phyloP scores from a whole-genome alignment of 1,140 invertebrate species.

The Chrysoperla carnea region DNA sequence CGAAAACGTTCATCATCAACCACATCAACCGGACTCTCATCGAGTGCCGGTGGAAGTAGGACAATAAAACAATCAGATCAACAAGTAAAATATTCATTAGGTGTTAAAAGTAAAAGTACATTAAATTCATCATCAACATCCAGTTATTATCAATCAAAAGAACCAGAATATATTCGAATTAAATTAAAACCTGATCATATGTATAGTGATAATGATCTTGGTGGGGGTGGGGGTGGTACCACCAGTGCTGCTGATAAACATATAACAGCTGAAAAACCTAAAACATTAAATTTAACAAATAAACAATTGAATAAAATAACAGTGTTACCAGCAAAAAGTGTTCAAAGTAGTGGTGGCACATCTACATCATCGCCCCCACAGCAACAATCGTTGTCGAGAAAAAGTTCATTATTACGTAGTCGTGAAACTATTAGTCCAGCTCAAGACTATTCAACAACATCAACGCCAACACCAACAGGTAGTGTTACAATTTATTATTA shows the following conservation, averaged over 20 bases:
- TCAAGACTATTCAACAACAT: conserved; percentile 28
- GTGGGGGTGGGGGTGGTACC: conserved; percentile 12
- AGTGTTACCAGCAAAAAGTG: conserved; percentile 9
- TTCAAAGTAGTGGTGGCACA: conserved; percentile 20
- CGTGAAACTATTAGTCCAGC: conserved; percentile 35
- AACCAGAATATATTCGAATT: conserved; percentile 40
- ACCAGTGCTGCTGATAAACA: background rate
- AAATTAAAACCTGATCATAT: conserved; percentile 43
- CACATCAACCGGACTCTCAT: background rate
- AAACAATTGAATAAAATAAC: background rate
- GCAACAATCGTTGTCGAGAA: conserved; percentile 43
- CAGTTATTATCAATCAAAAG: conserved; percentile 16
- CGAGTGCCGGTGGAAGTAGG: background rate
- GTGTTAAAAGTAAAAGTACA: background rate
- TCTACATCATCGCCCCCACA: conserved; percentile 26
- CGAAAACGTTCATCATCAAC: background rate
- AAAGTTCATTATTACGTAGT: conserved; percentile 58
- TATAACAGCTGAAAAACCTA: conserved; percentile 9
- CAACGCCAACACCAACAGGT: conserved; percentile 20
- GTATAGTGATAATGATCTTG: conserved; percentile 32
- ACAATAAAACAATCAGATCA: background rate
- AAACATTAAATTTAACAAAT: conserved; percentile 6
- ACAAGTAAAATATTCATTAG: background rate
- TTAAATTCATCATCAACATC: conserved; percentile 11
- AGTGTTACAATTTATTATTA: too few species aligned